Evolutionary conservation across 2,113 vertebrate genomes (phyloP).

Genomic region (cat (Felis catus)): F.catus_Fca126_mat1.0 CM031419.1:143729501-143730000

Average conservation of each 20-base stretch:
- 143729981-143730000: not conserved
- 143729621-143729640: not conserved
- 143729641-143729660: not conserved
- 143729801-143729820: not conserved
- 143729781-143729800: constrained; percentile 44
- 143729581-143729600: not conserved
- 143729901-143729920: not conserved
- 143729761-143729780: constrained; percentile 30
- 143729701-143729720: not conserved
- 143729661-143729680: not conserved
- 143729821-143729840: not conserved
- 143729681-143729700: not conserved
- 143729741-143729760: constrained; percentile 7
- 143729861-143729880: not conserved
- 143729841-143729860: not conserved
- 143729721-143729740: constrained; percentile 2
- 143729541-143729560: too few species aligned
- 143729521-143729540: too few species aligned
- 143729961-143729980: not conserved
- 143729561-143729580: too few species aligned
- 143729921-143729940: not conserved
- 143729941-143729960: not conserved
- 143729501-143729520: too few species aligned
- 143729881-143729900: not conserved
- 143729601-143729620: not conserved